Percentiles rank a stretch among this genome's conserved stretches.
phyloP scores from a whole-genome alignment of 2,888 invertebrate species.

The Strigamia transsilvanica region DNA sequence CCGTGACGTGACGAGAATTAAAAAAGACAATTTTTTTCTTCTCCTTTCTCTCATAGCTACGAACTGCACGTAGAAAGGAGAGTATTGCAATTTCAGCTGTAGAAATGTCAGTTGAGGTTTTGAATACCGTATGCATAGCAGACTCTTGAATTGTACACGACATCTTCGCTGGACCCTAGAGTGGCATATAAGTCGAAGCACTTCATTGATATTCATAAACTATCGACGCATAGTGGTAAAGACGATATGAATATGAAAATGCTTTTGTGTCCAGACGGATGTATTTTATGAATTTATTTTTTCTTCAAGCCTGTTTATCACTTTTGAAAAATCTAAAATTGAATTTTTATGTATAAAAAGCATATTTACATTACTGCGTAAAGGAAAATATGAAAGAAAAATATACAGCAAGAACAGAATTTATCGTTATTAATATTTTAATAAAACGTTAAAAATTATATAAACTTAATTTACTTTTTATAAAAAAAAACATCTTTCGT shows the following conservation, averaged over 20 bases:
- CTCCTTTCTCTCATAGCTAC: neutral
- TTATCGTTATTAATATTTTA: too few relatives aligned
- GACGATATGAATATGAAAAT: slow-evolving; percentile 8
- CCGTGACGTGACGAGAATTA: slow-evolving; percentile 3
- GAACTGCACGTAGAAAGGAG: neutral
- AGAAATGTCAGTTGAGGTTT: slow-evolving; percentile 8
- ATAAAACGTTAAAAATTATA: too few relatives aligned
- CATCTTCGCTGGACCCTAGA: neutral
- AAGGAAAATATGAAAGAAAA: too few relatives aligned
- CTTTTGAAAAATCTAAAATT: neutral
- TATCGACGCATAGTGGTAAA: neutral
- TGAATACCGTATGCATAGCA: neutral
- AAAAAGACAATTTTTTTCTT: neutral
- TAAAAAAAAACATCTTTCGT: too few relatives aligned
- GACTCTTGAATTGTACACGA: slow-evolving; percentile 8
- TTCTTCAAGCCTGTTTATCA: neutral
- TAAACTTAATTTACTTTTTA: too few relatives aligned
- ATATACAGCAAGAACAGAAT: too few relatives aligned
- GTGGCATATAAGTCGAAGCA: slow-evolving; percentile 2
- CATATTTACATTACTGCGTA: neutral
- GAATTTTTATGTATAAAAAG: slow-evolving; percentile 2
- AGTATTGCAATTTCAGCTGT: slow-evolving; percentile 8
- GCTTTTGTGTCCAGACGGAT: neutral
- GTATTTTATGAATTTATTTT: neutral
- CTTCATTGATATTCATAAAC: slow-evolving; percentile 8